These are phyloP conservation scores for Picathartes gymnocephalus DNA, from an alignment of 2,113 vertebrate genomes.

Conservation along the genomic window DNA sequence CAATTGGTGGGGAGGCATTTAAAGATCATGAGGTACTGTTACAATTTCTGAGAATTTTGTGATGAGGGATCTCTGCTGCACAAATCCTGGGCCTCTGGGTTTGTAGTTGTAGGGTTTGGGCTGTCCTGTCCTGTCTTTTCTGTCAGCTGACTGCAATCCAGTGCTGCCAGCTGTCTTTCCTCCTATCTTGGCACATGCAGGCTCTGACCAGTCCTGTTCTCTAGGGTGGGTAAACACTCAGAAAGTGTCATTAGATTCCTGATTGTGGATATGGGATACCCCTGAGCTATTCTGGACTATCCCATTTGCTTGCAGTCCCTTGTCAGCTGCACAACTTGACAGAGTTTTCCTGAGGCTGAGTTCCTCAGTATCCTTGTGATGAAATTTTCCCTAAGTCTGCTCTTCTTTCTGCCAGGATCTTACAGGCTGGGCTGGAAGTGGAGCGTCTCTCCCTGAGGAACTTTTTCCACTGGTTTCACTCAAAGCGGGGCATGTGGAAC, in stretches of 20 bases:
- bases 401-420: conserved; percentile 74
- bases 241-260: not conserved
- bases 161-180: not conserved
- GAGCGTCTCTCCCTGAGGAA: conserved; percentile 90
- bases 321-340: not conserved
- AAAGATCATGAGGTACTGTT: not conserved
- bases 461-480: conserved; percentile 93
- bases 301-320: not conserved
- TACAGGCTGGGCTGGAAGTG: conserved; percentile 89
- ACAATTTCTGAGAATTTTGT: not conserved
- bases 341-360: not conserved
- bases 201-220: not conserved
- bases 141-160: not conserved
- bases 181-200: not conserved
- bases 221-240: not conserved
- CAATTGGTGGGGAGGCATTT: not conserved
- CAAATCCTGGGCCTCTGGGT: not conserved
- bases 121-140: not conserved
- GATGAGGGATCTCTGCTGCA: not conserved
- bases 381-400: not conserved
- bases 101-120: not conserved
- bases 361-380: not conserved
- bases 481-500: conserved; percentile 97
- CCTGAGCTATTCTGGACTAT: not conserved
- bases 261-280: not conserved